Evolutionary conservation across 2,888 invertebrate genomes (phyloP), one percentile per base, ranked within the genome.

Genomic region (Aspidiotus rigidus): DNA sequence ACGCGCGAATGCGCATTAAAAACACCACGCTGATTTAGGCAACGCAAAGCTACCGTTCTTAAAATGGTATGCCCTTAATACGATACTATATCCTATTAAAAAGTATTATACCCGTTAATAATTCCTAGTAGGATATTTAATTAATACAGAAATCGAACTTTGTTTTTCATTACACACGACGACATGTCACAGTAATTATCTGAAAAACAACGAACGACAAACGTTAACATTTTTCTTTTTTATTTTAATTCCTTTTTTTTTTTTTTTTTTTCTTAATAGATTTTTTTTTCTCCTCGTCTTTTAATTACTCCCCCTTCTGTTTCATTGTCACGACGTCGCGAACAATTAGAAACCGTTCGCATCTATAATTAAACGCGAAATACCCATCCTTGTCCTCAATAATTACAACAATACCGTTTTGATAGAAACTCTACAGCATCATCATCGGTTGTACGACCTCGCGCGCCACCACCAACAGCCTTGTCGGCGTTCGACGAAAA

Each of bases 311-410:
- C 49, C 49, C 49, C 49, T 49, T 49, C 17, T 59, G 59, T 39
- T 13, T 59, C 39, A 59, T 59, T 28, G 59, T 59, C 59, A 16
- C 28, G 59, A 28, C 59, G 28, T 28, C 28, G 59, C 28, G 59
- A 59, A 59, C 59, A 59, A 59, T 59, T 59, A 59, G 10, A 59
- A 59, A 59, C 59, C 59, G 59, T 59, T 59, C 59, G 59, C 28
- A 59, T 59, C 59, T 59, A n/a, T n/a, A 59, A 59, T 59, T 59
- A 59, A 59, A 11, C 49, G 49, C 49, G 49, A n/a, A 49, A 49
- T 49, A 49, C 49, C 49, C 49, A 49, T 49, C 49, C 49, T 49
- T 49, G 49, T 49, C 49, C 49, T 49, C 49, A 49, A 49, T 28
- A 28, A 28, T 49, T 49, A 49, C n/a, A 49, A 49, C 49, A 49